Percentiles rank a stretch among this genome's conserved stretches.
These are phyloP conservation scores for Mystacornis crossleyi DNA, from an alignment of 2,113 vertebrate species.

Conservation along the genomic window DNA sequence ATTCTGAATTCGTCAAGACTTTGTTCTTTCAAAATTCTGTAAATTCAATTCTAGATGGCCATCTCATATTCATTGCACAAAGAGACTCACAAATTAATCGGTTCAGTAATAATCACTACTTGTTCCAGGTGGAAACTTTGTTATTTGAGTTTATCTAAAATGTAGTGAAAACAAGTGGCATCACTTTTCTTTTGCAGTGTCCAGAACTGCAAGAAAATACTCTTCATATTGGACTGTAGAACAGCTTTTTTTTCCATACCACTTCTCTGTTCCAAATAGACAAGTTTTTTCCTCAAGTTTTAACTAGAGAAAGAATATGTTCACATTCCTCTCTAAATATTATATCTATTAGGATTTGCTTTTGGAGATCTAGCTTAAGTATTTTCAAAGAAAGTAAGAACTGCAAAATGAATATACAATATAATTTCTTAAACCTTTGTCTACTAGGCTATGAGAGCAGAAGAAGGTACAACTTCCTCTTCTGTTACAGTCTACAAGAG, in stretches of 20 bases:
- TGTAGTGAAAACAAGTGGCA: accelerated
- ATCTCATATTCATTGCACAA: background rate
- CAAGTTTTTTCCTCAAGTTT: background rate
- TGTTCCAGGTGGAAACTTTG: background rate
- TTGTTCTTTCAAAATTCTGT: background rate
- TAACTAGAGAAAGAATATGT: background rate
- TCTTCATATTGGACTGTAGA: background rate
- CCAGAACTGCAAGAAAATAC: background rate
- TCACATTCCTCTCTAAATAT: background rate
- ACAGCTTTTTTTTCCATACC: background rate
- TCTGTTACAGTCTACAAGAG: background rate
- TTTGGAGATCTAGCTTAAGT: background rate
- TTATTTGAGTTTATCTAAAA: background rate
- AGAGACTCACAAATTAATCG: background rate
- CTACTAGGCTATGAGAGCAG: background rate
- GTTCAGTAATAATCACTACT: background rate
- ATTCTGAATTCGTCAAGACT: background rate
- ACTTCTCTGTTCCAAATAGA: background rate
- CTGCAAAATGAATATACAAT: background rate
- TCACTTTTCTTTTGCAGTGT: background rate
- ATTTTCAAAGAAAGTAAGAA: background rate
- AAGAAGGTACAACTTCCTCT: background rate
- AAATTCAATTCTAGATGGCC: background rate
- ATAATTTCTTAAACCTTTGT: background rate
- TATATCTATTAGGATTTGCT: background rate